These are phyloP conservation scores for Chymomyza procnemis DNA, from an alignment of 2,888 invertebrate species.

Conservation along the genomic window DNA sequence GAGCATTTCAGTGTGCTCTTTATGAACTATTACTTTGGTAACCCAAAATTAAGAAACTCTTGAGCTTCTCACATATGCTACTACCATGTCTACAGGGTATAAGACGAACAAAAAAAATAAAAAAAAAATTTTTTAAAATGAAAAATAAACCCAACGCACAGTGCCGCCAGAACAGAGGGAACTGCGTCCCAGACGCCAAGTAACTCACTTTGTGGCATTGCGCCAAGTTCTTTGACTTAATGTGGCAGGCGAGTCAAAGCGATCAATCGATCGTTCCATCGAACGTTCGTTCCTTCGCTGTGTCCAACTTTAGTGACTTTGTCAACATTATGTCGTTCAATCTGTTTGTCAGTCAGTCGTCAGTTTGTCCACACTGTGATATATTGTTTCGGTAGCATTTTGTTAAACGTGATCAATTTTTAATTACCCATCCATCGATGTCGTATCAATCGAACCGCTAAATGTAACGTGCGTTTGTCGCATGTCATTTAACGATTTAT, in stretches of 20 bases:
- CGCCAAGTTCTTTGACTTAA: slow-evolving; percentile 47
- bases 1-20: too few species aligned
- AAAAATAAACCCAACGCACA: slow-evolving; percentile 15
- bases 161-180: neutral
- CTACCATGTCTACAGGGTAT: too few species aligned
- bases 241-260: slow-evolving; percentile 53
- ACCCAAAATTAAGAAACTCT: too few species aligned
- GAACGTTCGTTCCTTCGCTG: slow-evolving; percentile 9
- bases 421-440: slow-evolving; percentile 71
- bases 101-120: too few species aligned
- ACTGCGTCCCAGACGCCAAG: neutral
- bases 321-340: slow-evolving; percentile 50
- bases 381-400: slow-evolving; percentile 73
- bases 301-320: slow-evolving; percentile 55
- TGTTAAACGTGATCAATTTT: slow-evolving; percentile 77
- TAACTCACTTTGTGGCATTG: slow-evolving; percentile 21
- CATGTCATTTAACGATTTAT: slow-evolving; percentile 74
- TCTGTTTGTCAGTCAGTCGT: slow-evolving; percentile 1
- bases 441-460: slow-evolving; percentile 66
- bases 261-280: slow-evolving; percentile 41
- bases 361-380: slow-evolving; percentile 45
- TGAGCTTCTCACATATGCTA: too few species aligned
- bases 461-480: slow-evolving; percentile 72
- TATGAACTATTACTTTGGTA: too few species aligned
- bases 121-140: too few species aligned